A percentile compares a stretch with the other conserved stretches of the same genome.
Evolutionary conservation across 1,140 invertebrate genomes (phyloP).

Genomic region (Penaeus japonicus): DNA sequence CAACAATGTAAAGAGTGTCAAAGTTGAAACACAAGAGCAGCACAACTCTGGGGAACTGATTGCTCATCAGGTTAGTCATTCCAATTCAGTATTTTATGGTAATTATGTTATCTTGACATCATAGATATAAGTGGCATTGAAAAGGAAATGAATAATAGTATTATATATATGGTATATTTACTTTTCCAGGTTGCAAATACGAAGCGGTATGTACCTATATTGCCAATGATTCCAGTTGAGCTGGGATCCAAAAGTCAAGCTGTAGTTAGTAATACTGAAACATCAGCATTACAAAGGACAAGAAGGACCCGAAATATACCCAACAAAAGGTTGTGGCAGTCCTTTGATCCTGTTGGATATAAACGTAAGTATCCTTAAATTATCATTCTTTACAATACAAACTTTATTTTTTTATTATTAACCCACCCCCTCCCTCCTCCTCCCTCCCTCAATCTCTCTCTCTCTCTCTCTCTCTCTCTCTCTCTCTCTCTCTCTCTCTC

Average conservation of each 20-base stretch:
- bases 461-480: too few species aligned
- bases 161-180: too few species aligned
- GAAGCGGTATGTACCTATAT: slow-evolving; percentile 46
- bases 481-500: too few species aligned
- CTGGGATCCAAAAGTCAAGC: not conserved
- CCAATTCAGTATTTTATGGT: not conserved
- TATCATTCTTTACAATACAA: not conserved
- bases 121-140: too few species aligned
- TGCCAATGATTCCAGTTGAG: slow-evolving; percentile 33
- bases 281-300: not conserved
- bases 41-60: not conserved
- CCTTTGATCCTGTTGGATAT: slow-evolving; percentile 15
- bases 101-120: not conserved
- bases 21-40: too few species aligned
- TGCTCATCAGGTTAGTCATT: not conserved
- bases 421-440: too few species aligned
- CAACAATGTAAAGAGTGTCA: too few species aligned
- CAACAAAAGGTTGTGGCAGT: slow-evolving; percentile 34
- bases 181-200: slow-evolving; percentile 13
- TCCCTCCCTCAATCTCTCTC: too few species aligned
- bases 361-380: not conserved
- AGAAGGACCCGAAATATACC: slow-evolving; percentile 3
- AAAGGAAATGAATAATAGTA: too few species aligned
- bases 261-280: not conserved
- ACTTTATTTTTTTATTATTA: not conserved